Conservation (phyloP, 1,140 invertebrate species). For the Camponotus floridanus region DNA sequence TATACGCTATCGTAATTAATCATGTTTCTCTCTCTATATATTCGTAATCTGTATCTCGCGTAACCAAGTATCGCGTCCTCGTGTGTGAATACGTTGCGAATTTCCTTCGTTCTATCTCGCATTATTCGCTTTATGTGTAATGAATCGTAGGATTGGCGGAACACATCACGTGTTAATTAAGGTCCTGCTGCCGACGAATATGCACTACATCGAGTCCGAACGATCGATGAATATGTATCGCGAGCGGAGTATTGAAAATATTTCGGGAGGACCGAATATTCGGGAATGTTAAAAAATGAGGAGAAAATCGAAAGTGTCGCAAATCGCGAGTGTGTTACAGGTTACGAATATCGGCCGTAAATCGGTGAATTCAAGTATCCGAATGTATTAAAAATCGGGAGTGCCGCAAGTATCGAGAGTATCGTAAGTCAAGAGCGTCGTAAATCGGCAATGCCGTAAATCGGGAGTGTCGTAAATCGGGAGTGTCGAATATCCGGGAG, state of each 20-base stretch:
- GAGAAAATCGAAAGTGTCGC: no score
- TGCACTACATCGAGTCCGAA: neutral
- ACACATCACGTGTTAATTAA: constrained; percentile 35
- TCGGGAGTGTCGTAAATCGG: neutral
- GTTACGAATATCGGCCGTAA: no score
- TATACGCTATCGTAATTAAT: constrained; percentile 27
- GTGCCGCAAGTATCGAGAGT: neutral
- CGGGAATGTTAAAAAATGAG: no score
- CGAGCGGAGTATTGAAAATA: no score
- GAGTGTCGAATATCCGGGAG: neutral
- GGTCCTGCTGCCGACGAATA: neutral
- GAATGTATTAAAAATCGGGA: no score
- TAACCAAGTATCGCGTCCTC: neutral
- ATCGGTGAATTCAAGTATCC: no score
- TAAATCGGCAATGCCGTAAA: neutral
- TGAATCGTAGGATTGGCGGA: constrained; percentile 21
- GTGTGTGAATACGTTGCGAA: neutral
- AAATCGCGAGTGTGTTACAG: no score
- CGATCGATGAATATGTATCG: neutral
- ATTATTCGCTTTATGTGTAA: constrained; percentile 9
- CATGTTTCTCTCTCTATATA: constrained; percentile 17
- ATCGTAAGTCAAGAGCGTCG: neutral
- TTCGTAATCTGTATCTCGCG: neutral
- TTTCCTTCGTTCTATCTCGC: constrained; percentile 24
- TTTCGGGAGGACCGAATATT: no score